phyloP scores from a whole-genome alignment of 1,140 invertebrate genomes.

The Anadara kagoshimensis region DNA sequence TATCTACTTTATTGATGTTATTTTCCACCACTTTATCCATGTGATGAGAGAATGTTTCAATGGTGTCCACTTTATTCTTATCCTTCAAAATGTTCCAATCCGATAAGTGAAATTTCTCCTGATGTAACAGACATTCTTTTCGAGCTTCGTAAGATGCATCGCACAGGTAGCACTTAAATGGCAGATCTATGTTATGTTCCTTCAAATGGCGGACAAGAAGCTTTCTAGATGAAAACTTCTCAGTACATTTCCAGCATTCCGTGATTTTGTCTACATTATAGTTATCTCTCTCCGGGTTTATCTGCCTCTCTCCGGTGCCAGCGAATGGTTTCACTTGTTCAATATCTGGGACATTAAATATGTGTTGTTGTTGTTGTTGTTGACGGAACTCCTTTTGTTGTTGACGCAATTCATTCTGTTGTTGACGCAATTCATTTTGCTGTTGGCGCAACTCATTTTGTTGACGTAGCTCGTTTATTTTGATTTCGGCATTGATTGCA shows the following conservation, averaged over 20 bases:
- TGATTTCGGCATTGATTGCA: too few relatives aligned
- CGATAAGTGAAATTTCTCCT: conserved; percentile 81
- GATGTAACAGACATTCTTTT: conserved; percentile 86
- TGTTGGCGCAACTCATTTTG: too few relatives aligned
- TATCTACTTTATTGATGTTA: conserved; percentile 56
- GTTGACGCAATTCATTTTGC: too few relatives aligned
- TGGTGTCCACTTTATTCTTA: conserved; percentile 64
- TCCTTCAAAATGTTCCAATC: conserved; percentile 71
- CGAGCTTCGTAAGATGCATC: conserved; percentile 88
- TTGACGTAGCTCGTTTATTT: too few relatives aligned
- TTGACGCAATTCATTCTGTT: too few relatives aligned
- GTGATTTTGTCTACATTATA: conserved; percentile 68
- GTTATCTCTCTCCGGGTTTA: conserved; percentile 64
- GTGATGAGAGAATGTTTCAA: conserved; percentile 56
- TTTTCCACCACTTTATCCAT: conserved; percentile 67
- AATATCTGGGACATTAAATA: neutral
- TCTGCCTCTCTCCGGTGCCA: conserved; percentile 52
- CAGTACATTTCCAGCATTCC: conserved; percentile 66
- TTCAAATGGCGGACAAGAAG: conserved; percentile 65
- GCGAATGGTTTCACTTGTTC: conserved; percentile 40
- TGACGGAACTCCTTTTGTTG: too few relatives aligned
- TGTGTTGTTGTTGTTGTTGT: too few relatives aligned
- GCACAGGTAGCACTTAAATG: conserved; percentile 95
- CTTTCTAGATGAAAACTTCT: conserved; percentile 61
- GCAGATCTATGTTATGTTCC: conserved; percentile 78